A percentile compares a stretch with the other conserved stretches of the same genome.
These are phyloP conservation scores for Trissonchulus latispiculum DNA, from an alignment of 2,888 invertebrate genomes.

Conservation along the genomic window DNA sequence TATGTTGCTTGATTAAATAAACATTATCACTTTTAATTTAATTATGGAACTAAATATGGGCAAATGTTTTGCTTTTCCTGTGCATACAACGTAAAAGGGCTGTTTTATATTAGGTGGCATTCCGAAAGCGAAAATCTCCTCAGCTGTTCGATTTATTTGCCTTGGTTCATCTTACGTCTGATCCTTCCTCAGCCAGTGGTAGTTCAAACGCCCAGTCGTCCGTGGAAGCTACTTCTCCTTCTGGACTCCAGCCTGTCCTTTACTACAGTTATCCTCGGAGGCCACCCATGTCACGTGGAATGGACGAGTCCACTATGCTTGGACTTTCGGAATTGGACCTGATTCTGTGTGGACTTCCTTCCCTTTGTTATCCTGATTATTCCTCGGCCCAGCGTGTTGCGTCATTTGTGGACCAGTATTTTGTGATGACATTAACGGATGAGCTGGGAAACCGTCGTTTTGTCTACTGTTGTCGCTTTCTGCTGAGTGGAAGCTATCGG, in stretches of 20 bases:
- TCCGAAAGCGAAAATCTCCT: conserved; percentile 5
- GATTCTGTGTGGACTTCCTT: background rate
- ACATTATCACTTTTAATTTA: too few relatives aligned
- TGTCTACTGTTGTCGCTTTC: conserved; percentile 22
- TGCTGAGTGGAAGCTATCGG: background rate
- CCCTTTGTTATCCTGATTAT: conserved; percentile 22
- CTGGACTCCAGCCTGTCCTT: conserved; percentile 6
- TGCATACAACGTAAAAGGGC: too few relatives aligned
- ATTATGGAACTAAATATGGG: too few relatives aligned
- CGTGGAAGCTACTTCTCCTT: background rate
- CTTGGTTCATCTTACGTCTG: conserved; percentile 1
- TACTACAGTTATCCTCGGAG: conserved; percentile 10
- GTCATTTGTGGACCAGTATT: conserved; percentile 8
- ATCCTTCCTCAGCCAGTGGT: background rate
- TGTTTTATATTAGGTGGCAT: background rate
- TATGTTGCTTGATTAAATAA: too few relatives aligned
- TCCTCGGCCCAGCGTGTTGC: background rate
- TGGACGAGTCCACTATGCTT: background rate
- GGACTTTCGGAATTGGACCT: background rate
- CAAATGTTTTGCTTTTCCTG: too few relatives aligned
- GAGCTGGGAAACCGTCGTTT: conserved; percentile 18
- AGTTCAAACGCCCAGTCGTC: background rate
- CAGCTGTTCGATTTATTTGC: conserved; percentile 21
- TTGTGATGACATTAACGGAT: conserved; percentile 22
- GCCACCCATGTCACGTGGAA: background rate